Evolutionary conservation across 2,113 vertebrate species (phyloP).

Genomic region (Catharus minimus): DNA sequence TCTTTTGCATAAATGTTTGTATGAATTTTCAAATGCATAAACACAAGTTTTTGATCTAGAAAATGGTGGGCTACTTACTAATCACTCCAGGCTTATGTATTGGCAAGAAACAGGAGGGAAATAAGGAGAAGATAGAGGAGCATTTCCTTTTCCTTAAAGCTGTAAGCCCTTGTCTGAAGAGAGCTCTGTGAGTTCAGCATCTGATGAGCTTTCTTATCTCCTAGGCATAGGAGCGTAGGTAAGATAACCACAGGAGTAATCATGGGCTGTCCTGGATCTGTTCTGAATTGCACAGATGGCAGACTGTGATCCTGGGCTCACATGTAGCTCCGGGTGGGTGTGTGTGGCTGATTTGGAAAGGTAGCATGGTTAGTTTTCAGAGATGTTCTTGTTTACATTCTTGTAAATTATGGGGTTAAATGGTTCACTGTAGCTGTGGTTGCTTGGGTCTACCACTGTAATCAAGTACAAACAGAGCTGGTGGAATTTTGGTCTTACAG

Average conservation of each 20-base stretch:
- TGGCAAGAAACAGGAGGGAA: not conserved
- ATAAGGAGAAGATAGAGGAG: not conserved
- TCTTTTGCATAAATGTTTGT: not conserved
- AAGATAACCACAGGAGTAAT: not conserved
- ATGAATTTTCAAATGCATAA: not conserved
- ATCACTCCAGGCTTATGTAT: not conserved
- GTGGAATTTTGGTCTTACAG: not conserved
- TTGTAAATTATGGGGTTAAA: not conserved
- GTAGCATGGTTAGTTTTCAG: not conserved
- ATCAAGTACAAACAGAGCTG: not conserved
- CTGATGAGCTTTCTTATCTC: not conserved
- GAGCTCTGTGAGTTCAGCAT: not conserved
- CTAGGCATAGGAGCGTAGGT: fast-evolving
- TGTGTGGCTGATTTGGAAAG: not conserved
- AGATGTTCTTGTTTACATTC: not conserved
- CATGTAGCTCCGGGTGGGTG: not conserved
- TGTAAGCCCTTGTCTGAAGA: not conserved
- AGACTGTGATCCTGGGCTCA: not conserved
- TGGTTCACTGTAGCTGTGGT: not conserved
- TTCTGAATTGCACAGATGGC: not conserved
- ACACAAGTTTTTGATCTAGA: not conserved
- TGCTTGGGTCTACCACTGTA: not conserved
- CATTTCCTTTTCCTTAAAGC: not conserved
- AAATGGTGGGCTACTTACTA: not conserved
- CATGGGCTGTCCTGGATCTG: not conserved